Evolutionary conservation across 2,113 vertebrate species (phyloP).

Genomic region (Beaufortia kweichowensis): DNA sequence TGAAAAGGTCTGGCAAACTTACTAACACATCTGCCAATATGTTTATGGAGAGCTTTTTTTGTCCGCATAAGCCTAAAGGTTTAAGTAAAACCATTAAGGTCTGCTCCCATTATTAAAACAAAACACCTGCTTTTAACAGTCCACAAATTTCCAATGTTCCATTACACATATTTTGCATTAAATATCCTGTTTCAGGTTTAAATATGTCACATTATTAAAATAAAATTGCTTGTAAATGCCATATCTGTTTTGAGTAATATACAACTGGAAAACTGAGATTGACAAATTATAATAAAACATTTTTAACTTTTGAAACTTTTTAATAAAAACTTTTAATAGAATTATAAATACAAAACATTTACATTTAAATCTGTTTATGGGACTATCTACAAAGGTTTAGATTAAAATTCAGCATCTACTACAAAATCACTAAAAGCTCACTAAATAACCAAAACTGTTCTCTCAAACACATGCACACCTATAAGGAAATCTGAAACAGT

Average conservation of each 20-base stretch:
- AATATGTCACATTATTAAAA: background rate
- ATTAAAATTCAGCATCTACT: too few relatives aligned
- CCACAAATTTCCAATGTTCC: too few relatives aligned
- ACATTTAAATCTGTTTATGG: background rate
- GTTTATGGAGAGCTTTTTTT: background rate
- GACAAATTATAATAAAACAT: background rate
- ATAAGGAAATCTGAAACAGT: background rate
- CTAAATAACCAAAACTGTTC: background rate
- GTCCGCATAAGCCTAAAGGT: too few relatives aligned
- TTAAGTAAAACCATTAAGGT: too few relatives aligned
- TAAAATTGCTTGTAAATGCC: background rate
- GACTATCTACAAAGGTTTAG: background rate
- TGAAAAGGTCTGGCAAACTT: constrained; percentile 33
- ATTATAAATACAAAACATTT: constrained; percentile 24
- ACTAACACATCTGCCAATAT: constrained; percentile 13
- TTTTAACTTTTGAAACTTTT: background rate
- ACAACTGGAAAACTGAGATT: background rate
- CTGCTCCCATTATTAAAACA: too few relatives aligned
- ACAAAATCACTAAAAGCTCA: too few relatives aligned
- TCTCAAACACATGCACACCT: background rate
- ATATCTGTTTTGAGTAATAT: too few relatives aligned
- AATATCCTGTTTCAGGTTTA: too few relatives aligned
- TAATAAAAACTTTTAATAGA: background rate
- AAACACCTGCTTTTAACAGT: too few relatives aligned
- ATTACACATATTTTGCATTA: too few relatives aligned